phyloP scores from a whole-genome alignment of 2,888 invertebrate species.

The Pristionchus japonicus region DNA sequence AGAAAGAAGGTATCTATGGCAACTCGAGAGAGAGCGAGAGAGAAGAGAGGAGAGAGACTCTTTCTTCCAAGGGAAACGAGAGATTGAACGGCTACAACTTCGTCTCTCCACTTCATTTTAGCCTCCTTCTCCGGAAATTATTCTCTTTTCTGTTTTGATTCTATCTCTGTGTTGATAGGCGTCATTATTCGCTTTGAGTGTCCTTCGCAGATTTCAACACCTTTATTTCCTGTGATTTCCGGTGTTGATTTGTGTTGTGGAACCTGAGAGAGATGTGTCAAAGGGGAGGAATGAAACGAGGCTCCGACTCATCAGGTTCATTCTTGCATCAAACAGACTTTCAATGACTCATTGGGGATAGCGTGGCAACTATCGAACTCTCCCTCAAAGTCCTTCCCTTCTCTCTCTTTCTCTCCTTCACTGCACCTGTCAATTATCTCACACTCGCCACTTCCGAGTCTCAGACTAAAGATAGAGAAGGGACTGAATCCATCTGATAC shows the following conservation, averaged over 20 bases:
- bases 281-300: too few species aligned
- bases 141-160: not conserved
- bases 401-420: not conserved
- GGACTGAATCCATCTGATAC: not conserved
- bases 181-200: not conserved
- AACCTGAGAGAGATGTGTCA: not conserved
- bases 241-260: not conserved
- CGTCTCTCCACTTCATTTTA: not conserved
- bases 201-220: not conserved
- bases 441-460: not conserved
- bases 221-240: not conserved
- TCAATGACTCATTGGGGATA: not conserved
- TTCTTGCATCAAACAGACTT: not conserved
- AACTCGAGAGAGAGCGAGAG: not conserved
- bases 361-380: not conserved
- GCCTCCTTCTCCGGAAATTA: not conserved
- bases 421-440: not conserved
- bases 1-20: not conserved
- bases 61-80: not conserved
- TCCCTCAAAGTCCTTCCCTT: not conserved
- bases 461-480: not conserved
- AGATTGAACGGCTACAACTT: slow-evolving; percentile 16
- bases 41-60: not conserved
- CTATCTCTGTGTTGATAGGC: too few species aligned
- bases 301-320: too few species aligned